Conservation (phyloP, 2,888 invertebrate genomes). For the Heliothis peltigera region DNA sequence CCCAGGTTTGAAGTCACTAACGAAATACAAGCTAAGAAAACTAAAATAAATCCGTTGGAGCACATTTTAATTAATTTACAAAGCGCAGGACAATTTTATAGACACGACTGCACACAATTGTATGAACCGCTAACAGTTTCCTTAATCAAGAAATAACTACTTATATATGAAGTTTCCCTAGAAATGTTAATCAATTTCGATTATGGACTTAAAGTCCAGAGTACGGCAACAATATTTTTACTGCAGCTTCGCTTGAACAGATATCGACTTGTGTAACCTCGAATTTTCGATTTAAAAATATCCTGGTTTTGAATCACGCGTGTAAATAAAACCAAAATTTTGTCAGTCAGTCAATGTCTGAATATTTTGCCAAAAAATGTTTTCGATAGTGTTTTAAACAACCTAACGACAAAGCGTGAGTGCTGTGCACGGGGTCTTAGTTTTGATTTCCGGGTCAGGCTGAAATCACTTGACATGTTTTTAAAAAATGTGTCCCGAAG, state of each 20-base stretch:
- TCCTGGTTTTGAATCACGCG: too few relatives aligned
- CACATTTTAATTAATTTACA: slow-evolving; percentile 25
- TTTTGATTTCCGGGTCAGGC: too few relatives aligned
- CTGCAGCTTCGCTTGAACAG: slow-evolving; percentile 4
- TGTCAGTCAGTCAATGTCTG: too few relatives aligned
- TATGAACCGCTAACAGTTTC: slow-evolving; percentile 1
- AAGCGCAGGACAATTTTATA: neutral
- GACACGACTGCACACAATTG: slow-evolving; percentile 41
- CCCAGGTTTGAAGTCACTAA: slow-evolving; percentile 29
- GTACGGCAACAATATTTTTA: neutral
- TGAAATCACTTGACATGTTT: too few relatives aligned
- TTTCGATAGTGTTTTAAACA: too few relatives aligned
- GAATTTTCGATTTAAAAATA: neutral
- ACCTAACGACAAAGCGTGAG: too few relatives aligned
- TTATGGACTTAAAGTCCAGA: neutral
- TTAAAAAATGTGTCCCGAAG: too few relatives aligned
- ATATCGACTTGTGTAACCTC: slow-evolving; percentile 6
- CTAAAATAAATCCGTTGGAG: slow-evolving; percentile 14
- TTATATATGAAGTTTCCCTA: slow-evolving; percentile 32
- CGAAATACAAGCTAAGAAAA: slow-evolving; percentile 33
- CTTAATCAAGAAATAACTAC: slow-evolving; percentile 8
- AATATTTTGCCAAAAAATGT: too few relatives aligned
- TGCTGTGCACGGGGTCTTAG: too few relatives aligned
- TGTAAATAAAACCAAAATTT: too few relatives aligned
- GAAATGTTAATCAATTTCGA: slow-evolving; percentile 2